Conservation (phyloP, 2,113 vertebrate genomes). For the Oryzias celebensis region DNA sequence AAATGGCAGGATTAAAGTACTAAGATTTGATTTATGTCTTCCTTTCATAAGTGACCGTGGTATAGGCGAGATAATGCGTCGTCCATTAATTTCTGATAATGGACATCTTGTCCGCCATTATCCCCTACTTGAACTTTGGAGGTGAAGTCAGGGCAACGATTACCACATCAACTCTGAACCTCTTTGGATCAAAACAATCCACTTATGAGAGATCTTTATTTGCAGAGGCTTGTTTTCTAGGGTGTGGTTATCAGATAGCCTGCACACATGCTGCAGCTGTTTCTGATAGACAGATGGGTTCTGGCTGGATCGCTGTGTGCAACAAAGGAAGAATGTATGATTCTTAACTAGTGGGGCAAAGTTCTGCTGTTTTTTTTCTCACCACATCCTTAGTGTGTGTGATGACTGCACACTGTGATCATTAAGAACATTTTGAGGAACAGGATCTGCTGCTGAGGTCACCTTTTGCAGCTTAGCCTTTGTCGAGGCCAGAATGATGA, state of each 20-base stretch:
- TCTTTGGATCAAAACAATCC: background rate
- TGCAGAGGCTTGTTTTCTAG: slow-evolving; percentile 27
- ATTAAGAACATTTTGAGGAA: slow-evolving; percentile 42
- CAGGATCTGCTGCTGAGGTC: slow-evolving; percentile 40
- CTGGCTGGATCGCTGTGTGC: slow-evolving; percentile 37
- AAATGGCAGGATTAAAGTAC: too few species aligned
- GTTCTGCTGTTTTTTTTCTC: slow-evolving; percentile 36
- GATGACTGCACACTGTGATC: slow-evolving; percentile 36
- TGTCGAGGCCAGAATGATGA: slow-evolving; percentile 37
- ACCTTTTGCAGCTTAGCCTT: slow-evolving; percentile 27
- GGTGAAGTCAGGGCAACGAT: background rate
- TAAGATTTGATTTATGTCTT: too few species aligned
- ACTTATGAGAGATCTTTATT: slow-evolving; percentile 10
- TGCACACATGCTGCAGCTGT: slow-evolving; percentile 56
- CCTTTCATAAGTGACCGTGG: too few species aligned
- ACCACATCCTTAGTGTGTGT: slow-evolving; percentile 16
- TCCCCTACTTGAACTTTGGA: too few species aligned
- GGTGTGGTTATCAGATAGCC: slow-evolving; percentile 22
- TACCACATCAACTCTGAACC: background rate
- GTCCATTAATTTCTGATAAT: too few species aligned
- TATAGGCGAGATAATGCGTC: too few species aligned
- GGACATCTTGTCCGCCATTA: too few species aligned
- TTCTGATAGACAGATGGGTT: slow-evolving; percentile 58
- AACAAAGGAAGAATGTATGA: slow-evolving; percentile 42
- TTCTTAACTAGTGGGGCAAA: slow-evolving; percentile 18